phyloP scores from a whole-genome alignment of 1,140 invertebrate genomes.

The Lithobius niger region DNA sequence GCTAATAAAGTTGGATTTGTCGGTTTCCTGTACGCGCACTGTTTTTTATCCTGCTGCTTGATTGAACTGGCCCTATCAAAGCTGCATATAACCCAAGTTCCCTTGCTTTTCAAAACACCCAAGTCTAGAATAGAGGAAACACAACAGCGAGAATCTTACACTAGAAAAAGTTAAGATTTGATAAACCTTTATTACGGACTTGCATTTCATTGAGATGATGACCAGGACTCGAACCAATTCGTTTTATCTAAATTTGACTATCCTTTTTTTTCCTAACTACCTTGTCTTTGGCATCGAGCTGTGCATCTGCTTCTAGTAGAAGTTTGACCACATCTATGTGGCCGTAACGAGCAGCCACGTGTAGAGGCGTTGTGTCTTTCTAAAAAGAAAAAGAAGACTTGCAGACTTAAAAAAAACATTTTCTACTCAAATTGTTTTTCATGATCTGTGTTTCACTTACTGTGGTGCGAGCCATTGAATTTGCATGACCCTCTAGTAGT shows the following conservation, averaged over 20 bases:
- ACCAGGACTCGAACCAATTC: neutral
- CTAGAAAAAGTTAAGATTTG: neutral
- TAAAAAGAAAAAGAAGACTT: neutral
- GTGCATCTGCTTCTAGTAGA: constrained; percentile 87
- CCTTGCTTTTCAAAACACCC: neutral
- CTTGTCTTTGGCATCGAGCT: constrained; percentile 94
- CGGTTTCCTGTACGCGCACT: too few relatives aligned
- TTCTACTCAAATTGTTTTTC: neutral
- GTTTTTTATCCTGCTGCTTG: too few relatives aligned
- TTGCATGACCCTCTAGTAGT: constrained; percentile 37
- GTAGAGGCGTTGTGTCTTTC: constrained; percentile 83
- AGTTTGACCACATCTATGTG: constrained; percentile 92
- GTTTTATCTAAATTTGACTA: neutral
- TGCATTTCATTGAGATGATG: neutral
- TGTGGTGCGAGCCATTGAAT: neutral
- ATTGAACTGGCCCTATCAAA: too few relatives aligned
- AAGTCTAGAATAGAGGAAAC: neutral
- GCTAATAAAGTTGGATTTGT: too few relatives aligned
- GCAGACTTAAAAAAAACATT: neutral
- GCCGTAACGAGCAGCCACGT: constrained; percentile 91
- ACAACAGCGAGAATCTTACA: neutral
- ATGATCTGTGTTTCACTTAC: neutral
- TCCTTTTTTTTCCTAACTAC: constrained; percentile 28
- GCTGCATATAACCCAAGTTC: neutral
- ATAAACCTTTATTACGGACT: neutral